A percentile compares a stretch with the other conserved stretches of the same genome.
Conservation (phyloP, 2,113 vertebrate species). For the Amphiprion ocellaris region DNA sequence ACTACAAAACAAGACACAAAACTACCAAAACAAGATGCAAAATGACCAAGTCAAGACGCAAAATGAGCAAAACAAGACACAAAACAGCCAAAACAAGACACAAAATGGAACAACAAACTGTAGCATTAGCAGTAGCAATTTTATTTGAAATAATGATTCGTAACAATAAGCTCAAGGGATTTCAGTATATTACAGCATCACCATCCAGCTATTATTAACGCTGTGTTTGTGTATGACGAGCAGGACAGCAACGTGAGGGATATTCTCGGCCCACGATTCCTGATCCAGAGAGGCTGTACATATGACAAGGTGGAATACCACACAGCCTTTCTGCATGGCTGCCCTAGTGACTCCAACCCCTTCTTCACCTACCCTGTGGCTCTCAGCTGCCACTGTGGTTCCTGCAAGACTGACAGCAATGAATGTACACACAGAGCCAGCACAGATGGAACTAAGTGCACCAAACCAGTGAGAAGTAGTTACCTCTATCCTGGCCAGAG, state of each 20-base stretch:
- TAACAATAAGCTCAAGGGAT: too few species aligned
- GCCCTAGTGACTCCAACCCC: conserved; percentile 83
- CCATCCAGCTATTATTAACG: background rate
- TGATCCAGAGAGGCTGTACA: conserved; percentile 90
- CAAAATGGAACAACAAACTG: too few species aligned
- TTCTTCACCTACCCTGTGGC: conserved; percentile 93
- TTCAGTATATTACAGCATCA: too few species aligned
- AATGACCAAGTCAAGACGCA: too few species aligned
- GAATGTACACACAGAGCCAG: conserved; percentile 89
- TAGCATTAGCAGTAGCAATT: too few species aligned
- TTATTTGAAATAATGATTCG: too few species aligned
- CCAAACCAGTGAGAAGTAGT: conserved; percentile 83
- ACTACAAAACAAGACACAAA: too few species aligned
- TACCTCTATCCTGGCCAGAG: conserved; percentile 66
- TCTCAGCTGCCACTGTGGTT: conserved; percentile 91
- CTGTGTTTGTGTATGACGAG: conserved; percentile 37
- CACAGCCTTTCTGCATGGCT: conserved; percentile 91
- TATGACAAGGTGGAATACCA: conserved; percentile 91
- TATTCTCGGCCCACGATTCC: conserved; percentile 83
- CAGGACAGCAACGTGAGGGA: conserved; percentile 94
- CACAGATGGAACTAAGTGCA: conserved; percentile 82
- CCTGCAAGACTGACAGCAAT: conserved; percentile 91
- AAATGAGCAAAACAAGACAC: too few species aligned
- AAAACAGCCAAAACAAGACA: too few species aligned
- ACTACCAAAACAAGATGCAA: too few species aligned